Evolutionary conservation across 2,113 vertebrate genomes (phyloP), one percentile per base, ranked within the genome.

Genomic region (Campylomormyrus tamandua): DNA sequence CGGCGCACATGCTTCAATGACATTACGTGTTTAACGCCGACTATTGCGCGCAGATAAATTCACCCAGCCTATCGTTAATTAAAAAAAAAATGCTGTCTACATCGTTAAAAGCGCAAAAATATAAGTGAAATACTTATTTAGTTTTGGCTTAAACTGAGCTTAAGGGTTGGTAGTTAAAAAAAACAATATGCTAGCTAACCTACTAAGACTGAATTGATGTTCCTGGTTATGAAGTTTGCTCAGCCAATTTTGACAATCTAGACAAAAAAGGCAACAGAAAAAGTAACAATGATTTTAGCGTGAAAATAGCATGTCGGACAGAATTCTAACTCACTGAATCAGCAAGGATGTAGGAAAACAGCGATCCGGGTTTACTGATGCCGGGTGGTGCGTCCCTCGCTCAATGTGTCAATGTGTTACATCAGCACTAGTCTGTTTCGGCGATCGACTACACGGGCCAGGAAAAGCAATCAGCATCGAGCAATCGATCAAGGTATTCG

Each of bases 391-490:
- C 9, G 83, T 21, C 45, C 42, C 83, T 84, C n/a, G 9, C 48
- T 49, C 42, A 15, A 46, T 49, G 91, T 90, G 93, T 91, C 91
- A 92, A 11, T 83, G 87, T 70, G 92, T 96, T 96, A 95, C 96
- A 94, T 96, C 96, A 96, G 95, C 94, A 90, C 27, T 10, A 39
- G 7, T 27, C 85, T 3, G 35, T 87, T 91, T 89, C 93, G 91
- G 90, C 66, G 35, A 91, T 94, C 91, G 62, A 92, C 13, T 84
- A 48, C 90, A 88, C 19, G 39, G 50, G 35, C 56, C 53, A 91
- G 91, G 90, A 46, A 88, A 83, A 93, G 11, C 89, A 77, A 88
- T 90, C 70, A 39, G 49, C 15, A 48, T 3, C 45, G 83, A 84
- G 35, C 35, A 84, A 48, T 45, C 83, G 83, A 84, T 45, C 24